These are phyloP conservation scores for Drosophila formosana DNA, from an alignment of 2,888 invertebrate species.

Conservation along the genomic window DNA sequence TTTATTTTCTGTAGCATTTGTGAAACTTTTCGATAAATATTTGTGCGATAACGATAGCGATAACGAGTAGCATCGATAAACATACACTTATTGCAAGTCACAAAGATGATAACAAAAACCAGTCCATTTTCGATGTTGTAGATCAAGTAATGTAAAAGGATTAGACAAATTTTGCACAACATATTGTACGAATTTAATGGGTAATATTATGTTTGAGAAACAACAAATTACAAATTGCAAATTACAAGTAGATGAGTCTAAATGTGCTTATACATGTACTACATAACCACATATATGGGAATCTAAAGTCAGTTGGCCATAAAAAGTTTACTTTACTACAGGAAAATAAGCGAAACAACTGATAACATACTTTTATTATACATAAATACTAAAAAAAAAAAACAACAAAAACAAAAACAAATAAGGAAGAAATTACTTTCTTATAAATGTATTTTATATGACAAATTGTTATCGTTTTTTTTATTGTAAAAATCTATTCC, in stretches of 20 bases:
- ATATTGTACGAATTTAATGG: slow-evolving; percentile 67
- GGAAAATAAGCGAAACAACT: slow-evolving; percentile 52
- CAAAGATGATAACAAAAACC: slow-evolving; percentile 31
- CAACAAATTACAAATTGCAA: slow-evolving; percentile 16
- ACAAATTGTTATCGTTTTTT: slow-evolving; percentile 48
- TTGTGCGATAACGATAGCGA: slow-evolving; percentile 20
- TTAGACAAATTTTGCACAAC: slow-evolving; percentile 17
- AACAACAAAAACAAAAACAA: slow-evolving; percentile 8
- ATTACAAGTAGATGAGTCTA: slow-evolving; percentile 48
- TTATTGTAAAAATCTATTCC: slow-evolving; percentile 26
- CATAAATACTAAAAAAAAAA: slow-evolving; percentile 22
- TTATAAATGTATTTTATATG: slow-evolving; percentile 63
- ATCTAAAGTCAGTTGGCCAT: slow-evolving; percentile 50
- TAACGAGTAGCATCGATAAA: background rate
- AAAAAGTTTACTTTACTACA: slow-evolving; percentile 60
- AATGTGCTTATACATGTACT: slow-evolving; percentile 59
- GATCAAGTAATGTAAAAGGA: slow-evolving; percentile 21
- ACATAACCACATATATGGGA: slow-evolving; percentile 3
- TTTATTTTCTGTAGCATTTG: slow-evolving; percentile 20
- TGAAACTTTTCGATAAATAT: slow-evolving; percentile 71
- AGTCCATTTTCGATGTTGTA: slow-evolving; percentile 78
- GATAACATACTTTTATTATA: slow-evolving; percentile 44
- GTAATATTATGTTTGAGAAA: slow-evolving; percentile 37
- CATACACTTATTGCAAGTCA: slow-evolving; percentile 25
- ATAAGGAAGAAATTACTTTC: slow-evolving; percentile 48